phyloP scores from a whole-genome alignment of 2,888 invertebrate species.

The Theristus sp. region DNA sequence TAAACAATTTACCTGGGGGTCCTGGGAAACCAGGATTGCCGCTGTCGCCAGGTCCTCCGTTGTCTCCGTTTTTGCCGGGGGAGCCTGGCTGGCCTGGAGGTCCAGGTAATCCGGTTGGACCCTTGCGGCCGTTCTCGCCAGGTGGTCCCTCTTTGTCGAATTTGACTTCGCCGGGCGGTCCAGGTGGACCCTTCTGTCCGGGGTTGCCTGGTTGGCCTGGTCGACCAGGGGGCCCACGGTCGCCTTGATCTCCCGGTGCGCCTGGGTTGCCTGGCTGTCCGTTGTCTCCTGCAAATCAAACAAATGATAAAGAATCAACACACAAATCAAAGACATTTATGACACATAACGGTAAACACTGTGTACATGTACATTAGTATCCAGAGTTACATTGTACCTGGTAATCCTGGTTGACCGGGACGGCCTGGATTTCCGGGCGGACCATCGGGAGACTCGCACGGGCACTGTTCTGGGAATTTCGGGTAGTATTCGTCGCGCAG shows the following conservation, averaged over 20 bases:
- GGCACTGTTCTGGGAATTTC: not conserved
- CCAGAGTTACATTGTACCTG: too few species aligned
- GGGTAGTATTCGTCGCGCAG: not conserved
- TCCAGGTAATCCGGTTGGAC: constrained; percentile 5
- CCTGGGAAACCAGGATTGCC: constrained; percentile 2
- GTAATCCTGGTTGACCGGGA: not conserved
- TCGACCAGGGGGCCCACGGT: not conserved
- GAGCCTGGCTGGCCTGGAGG: not conserved
- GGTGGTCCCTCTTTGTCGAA: constrained; percentile 1
- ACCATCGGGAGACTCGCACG: not conserved
- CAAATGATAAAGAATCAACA: too few species aligned
- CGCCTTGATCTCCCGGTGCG: not conserved
- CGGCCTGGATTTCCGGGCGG: not conserved
- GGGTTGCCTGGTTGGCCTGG: constrained; percentile 22
- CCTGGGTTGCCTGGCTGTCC: not conserved
- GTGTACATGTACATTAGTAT: too few species aligned
- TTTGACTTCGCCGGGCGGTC: constrained; percentile 8
- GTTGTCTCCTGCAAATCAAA: not conserved
- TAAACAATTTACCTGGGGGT: not conserved
- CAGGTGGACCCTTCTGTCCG: constrained; percentile 17
- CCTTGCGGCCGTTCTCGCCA: constrained; percentile 13
- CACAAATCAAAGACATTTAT: too few species aligned
- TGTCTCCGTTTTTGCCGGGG: constrained; percentile 1
- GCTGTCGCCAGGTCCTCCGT: not conserved
- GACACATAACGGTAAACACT: too few species aligned